These are phyloP conservation scores for Suncus etruscus DNA, from an alignment of 2,113 vertebrate species.

Conservation along the genomic window DNA sequence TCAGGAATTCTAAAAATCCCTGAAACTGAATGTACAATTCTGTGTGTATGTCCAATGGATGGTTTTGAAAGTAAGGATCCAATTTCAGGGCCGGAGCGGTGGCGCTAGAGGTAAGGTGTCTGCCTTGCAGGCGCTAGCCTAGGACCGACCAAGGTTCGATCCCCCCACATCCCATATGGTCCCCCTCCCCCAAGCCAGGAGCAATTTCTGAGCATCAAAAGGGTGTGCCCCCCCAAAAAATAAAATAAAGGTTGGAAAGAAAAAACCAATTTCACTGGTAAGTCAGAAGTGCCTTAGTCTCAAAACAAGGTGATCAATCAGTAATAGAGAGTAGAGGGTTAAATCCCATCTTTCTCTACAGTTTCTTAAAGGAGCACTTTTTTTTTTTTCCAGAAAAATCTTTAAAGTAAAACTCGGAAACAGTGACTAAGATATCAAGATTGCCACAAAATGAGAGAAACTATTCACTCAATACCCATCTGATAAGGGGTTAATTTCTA, in stretches of 20 bases:
- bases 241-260: no score
- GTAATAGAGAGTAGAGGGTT: neutral
- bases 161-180: no score
- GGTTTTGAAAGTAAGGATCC: constrained; percentile 7
- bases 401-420: neutral
- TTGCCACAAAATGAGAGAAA: no score
- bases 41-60: neutral
- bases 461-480: no score
- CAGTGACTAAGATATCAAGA: no score
- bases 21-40: neutral
- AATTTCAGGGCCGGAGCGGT: neutral
- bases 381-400: neutral
- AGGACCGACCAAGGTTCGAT: no score
- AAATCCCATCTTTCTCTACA: constrained; percentile 21
- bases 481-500: no score
- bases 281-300: constrained; percentile 5
- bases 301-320: constrained; percentile 26
- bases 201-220: no score
- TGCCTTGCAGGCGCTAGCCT: no score
- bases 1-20: neutral
- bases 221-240: no score
- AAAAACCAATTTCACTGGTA: neutral
- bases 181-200: no score
- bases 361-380: constrained; percentile 34
- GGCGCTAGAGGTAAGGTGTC: no score